Evolutionary conservation across 2,888 invertebrate genomes (phyloP), one percentile per base, ranked within the genome.

Genomic region (Epicampocera succincta): DNA sequence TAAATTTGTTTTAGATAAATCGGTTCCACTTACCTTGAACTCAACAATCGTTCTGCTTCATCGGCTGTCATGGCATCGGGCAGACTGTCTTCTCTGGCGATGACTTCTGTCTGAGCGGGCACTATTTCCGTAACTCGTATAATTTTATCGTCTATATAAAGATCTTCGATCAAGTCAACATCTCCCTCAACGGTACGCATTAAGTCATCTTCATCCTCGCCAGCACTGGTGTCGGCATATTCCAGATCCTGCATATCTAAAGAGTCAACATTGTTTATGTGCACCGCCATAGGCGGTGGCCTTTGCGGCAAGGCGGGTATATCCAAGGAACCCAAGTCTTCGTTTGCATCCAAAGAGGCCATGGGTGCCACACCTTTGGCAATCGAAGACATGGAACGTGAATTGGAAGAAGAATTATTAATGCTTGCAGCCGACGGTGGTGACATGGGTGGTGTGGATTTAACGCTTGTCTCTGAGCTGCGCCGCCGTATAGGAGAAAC

Each of bases 11-110:
- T n/a, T 19, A 1, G 15, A 63, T 33, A 9, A 73, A 33, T 12
- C 13, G 17, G 15, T 5, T 11, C 13, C 3, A 91, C 92, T 92
- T 91, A 96, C 96, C 96, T 95, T 87, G 95, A 94, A 91, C 96
- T 97, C 87, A 97, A 93, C 88, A 97, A 92, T 92, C 95, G 94
- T 90, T 97, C 96, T 13, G 96, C 97, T 91, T 97, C 97, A 88
- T 96, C 96, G 69, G 96, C 95, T 85, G 97, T 97, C 96, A 95
- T 95, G 46, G 91, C 91, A 87, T 93, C 93, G 42, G 92, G 92
- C 85, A 92, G 90, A 84, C 91, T 90, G 82, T 89, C 89, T 63
- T 90, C 84, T 38, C 84, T 61, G 0, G 68, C 63, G 25, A 81
- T 84, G 9, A 52, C 68, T 58, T 85, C 83, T 0, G 75, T 50